Evolutionary conservation across 2,888 invertebrate species (phyloP), one percentile per base, ranked within the genome.

Genomic region (Lasioglossum figueresi): DNA sequence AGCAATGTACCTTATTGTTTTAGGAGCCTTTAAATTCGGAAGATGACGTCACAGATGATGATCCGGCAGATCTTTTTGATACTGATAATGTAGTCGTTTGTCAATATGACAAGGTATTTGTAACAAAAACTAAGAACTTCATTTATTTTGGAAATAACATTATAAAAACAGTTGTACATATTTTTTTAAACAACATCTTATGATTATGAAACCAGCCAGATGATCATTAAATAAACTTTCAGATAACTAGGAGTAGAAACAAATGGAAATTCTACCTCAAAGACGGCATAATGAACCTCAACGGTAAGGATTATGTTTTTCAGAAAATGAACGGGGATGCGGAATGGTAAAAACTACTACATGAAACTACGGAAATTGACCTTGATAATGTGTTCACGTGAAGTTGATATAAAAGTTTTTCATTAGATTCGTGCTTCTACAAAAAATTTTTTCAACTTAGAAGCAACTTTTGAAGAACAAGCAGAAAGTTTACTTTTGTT

Each of bases 231-330:
- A 63, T 56, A 45, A 43, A 40, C 63, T 95, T 95, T 31, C 95
- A 98, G 98, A 99, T 99, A 86, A 99, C 99, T 88, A 97, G 99
- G 95, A 99, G 98, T 95, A 97, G 99, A 93, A 99, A 99, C 95
- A 99, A 99, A 95, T 99, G 99, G 99, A 99, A 99, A 96, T 99
- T 99, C 95, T 98, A 99, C 95, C 96, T 99, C 88, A 99, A 99
- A 96, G 99, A 99, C 96, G 99, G 99, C 84, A 99, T 99, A 88
- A 99, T 99, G 99, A 99, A 99, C 96, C 97, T 99, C 94, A 97
- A 97, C 90, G 99, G 99, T 72, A 98, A 98, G 95, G 99, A 99
- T 96, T 99, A 97, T 96, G 99, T 99, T 93, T 99, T 99, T 96
- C 99, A 99, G 96, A 99, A 99, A 96, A 99, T 99, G 23, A 98